Percentiles rank a stretch among this genome's conserved stretches.
Conservation (phyloP, 2,888 invertebrate genomes). For the Chalcis sispes region DNA sequence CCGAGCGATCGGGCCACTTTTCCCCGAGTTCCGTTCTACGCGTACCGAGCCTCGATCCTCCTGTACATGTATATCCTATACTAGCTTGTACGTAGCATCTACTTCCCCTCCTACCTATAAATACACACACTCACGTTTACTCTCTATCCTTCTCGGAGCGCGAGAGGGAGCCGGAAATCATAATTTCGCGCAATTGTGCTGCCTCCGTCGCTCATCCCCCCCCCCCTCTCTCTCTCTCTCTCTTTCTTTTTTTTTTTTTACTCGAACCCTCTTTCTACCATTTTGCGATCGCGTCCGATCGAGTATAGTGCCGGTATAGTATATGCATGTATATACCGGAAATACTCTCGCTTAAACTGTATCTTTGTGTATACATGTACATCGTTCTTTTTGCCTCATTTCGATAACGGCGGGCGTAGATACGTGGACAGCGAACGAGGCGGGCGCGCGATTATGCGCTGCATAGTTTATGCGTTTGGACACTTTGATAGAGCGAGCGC, state of each 20-base stretch:
- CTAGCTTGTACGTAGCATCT: too few relatives aligned
- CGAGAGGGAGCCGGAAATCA: slow-evolving; percentile 48
- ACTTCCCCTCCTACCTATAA: too few relatives aligned
- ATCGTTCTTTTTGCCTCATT: too few relatives aligned
- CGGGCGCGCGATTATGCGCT: neutral
- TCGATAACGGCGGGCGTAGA: neutral
- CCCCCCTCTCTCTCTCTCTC: too few relatives aligned
- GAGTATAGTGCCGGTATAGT: too few relatives aligned
- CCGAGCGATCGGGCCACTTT: slow-evolving; percentile 58
- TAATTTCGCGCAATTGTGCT: slow-evolving; percentile 54
- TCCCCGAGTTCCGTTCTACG: slow-evolving; percentile 30
- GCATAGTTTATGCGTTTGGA: neutral
- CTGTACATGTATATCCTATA: too few relatives aligned
- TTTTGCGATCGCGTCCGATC: too few relatives aligned
- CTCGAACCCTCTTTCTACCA: too few relatives aligned
- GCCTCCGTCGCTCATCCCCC: neutral
- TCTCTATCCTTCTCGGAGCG: slow-evolving; percentile 7
- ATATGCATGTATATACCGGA: slow-evolving; percentile 32
- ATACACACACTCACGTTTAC: neutral
- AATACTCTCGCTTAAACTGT: slow-evolving; percentile 13
- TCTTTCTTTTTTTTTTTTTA: too few relatives aligned
- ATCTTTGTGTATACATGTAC: neutral
- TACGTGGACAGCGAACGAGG: neutral
- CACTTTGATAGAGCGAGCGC: neutral
- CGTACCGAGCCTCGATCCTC: neutral